These are phyloP conservation scores for Choristoneura rosaceana DNA, from an alignment of 2,888 invertebrate genomes.

Conservation along the genomic window DNA sequence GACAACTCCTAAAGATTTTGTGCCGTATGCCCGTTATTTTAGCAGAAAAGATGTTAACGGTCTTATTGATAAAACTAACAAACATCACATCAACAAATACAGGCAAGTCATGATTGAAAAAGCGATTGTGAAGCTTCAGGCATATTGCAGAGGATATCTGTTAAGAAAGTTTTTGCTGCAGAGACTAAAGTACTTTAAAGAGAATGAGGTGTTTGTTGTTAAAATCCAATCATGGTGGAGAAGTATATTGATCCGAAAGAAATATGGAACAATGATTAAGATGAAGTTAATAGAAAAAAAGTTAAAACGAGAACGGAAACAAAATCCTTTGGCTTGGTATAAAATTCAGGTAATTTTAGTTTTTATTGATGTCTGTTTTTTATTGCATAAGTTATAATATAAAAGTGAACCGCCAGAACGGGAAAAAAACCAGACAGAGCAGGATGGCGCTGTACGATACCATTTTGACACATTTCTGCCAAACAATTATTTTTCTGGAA, in stretches of 20 bases:
- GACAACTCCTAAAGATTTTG: conserved; percentile 82
- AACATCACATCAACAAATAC: conserved; percentile 73
- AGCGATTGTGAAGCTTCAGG: conserved; percentile 85
- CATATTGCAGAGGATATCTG: conserved; percentile 86
- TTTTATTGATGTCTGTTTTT: background rate
- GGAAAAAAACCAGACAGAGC: too few relatives aligned
- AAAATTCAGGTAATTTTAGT: conserved; percentile 74
- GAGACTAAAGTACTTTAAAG: conserved; percentile 70
- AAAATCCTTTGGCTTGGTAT: conserved; percentile 80
- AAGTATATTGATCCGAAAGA: conserved; percentile 73
- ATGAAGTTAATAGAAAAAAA: conserved; percentile 73
- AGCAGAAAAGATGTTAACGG: conserved; percentile 73
- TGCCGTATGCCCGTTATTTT: conserved; percentile 77
- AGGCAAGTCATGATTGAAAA: conserved; percentile 73
- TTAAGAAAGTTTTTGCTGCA: conserved; percentile 77
- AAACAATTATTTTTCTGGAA: too few relatives aligned
- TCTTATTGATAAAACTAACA: conserved; percentile 76
- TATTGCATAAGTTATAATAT: too few relatives aligned
- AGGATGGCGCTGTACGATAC: too few relatives aligned
- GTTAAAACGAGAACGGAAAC: conserved; percentile 66
- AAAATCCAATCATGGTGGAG: conserved; percentile 88
- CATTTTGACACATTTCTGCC: too few relatives aligned
- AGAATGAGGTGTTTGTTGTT: conserved; percentile 73
- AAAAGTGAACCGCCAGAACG: too few relatives aligned
- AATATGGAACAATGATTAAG: conserved; percentile 75